phyloP scores from a whole-genome alignment of 2,113 vertebrate species.

The Heterocephalus glaber region DNA sequence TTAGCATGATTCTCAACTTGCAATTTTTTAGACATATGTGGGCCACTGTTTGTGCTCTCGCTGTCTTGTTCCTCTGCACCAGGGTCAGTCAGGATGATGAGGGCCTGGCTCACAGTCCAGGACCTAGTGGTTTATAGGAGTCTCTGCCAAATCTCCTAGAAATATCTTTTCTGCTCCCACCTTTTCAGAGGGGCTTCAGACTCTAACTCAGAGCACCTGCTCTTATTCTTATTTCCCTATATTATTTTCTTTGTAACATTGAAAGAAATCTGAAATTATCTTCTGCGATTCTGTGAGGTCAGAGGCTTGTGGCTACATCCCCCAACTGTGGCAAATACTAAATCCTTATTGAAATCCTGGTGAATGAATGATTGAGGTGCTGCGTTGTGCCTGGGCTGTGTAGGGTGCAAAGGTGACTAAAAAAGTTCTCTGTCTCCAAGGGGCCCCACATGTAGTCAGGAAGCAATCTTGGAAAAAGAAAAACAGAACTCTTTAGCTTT shows the following conservation, averaged over 20 bases:
- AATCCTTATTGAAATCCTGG: neutral
- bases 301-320: neutral
- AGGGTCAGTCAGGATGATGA: neutral
- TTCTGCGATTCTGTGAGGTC: neutral
- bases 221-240: neutral
- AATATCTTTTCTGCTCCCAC: neutral
- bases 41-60: neutral
- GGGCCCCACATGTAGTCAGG: too few relatives aligned
- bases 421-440: neutral
- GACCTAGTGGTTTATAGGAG: neutral
- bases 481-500: neutral
- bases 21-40: neutral
- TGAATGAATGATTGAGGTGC: neutral
- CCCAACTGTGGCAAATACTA: neutral
- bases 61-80: neutral
- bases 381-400: neutral
- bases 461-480: neutral
- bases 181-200: neutral
- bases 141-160: neutral
- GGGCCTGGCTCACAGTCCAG: neutral
- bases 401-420: neutral
- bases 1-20: neutral
- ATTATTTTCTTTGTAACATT: slow-evolving; percentile 1
- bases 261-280: neutral
- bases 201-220: neutral